Percentiles rank a stretch among this genome's conserved stretches.
These are phyloP conservation scores for Perca flavescens DNA, from an alignment of 2,113 vertebrate species.

Conservation along the genomic window DNA sequence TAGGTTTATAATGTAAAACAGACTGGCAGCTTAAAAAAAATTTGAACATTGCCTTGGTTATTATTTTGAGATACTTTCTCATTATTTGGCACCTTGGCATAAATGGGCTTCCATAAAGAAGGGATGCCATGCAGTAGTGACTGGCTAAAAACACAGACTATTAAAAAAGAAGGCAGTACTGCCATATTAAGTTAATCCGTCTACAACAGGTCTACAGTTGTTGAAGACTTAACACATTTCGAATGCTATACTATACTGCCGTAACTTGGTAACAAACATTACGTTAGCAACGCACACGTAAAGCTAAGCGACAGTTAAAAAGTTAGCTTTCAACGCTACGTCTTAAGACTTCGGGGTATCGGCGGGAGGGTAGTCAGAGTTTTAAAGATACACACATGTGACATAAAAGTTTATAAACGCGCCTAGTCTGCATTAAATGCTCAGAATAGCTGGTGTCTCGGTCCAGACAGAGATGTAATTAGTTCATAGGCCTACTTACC, in stretches of 20 bases:
- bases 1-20: too few relatives aligned
- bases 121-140: neutral
- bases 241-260: too few relatives aligned
- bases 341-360: accelerated
- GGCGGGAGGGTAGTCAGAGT: too few relatives aligned
- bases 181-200: neutral
- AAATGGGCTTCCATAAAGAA: neutral
- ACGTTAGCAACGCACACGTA: slow-evolving; percentile 42
- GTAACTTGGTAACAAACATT: neutral
- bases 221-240: neutral
- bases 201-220: neutral
- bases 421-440: accelerated
- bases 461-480: neutral
- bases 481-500: slow-evolving; percentile 73
- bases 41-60: too few relatives aligned
- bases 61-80: too few relatives aligned
- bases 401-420: neutral
- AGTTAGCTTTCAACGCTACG: slow-evolving; percentile 29
- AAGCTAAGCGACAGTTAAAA: slow-evolving; percentile 31
- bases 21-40: too few relatives aligned
- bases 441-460: accelerated
- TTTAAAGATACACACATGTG: accelerated
- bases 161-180: too few relatives aligned
- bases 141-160: neutral
- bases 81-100: too few relatives aligned